These are phyloP conservation scores for Sebastes ruberrimus DNA, from an alignment of 2,797 vertebrate species.

Conservation along the genomic window DNA sequence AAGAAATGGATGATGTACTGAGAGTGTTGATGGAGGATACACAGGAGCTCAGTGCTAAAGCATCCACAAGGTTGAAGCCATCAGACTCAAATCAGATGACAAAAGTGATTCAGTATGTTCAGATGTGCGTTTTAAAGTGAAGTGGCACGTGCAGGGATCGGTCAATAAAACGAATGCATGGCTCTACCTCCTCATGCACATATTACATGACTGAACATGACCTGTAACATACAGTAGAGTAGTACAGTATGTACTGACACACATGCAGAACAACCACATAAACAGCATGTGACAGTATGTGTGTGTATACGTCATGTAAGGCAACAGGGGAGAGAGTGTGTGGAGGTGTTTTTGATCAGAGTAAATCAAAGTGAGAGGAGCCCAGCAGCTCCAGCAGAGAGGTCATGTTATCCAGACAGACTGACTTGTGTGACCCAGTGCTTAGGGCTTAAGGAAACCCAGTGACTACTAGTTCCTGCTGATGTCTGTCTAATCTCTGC, in stretches of 20 bases:
- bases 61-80: background rate
- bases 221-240: background rate
- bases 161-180: background rate
- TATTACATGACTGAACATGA: background rate
- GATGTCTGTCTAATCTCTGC: slow-evolving; percentile 59
- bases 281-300: background rate
- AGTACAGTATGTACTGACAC: background rate
- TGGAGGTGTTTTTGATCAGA: background rate
- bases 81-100: background rate
- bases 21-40: background rate
- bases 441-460: slow-evolving; percentile 49
- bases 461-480: slow-evolving; percentile 38
- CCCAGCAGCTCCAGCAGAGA: background rate
- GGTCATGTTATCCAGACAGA: slow-evolving; percentile 28
- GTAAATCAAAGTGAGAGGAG: slow-evolving; percentile 16
- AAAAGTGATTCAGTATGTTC: background rate
- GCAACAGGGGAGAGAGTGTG: background rate
- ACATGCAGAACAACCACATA: background rate
- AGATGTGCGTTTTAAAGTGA: background rate
- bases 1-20: background rate
- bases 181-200: background rate
- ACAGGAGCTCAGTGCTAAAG: background rate
- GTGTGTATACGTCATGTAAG: background rate
- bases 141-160: background rate
- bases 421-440: slow-evolving; percentile 41